Percentiles rank a stretch among this genome's conserved stretches.
Evolutionary conservation across 2,113 vertebrate species (phyloP).

Genomic region (Camelus bactrianus): DNA sequence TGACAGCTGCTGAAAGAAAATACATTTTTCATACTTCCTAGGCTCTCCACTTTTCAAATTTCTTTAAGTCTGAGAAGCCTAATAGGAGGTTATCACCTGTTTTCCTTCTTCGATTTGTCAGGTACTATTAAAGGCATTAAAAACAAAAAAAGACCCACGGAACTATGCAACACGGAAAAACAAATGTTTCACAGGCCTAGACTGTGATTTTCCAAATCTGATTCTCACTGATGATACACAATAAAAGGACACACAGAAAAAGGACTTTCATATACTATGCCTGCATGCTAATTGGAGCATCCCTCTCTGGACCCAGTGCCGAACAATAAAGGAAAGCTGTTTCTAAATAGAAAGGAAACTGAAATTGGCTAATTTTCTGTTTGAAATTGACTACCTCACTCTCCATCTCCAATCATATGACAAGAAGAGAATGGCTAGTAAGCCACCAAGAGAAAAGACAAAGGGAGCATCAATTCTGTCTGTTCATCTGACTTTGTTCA

Average conservation of each 20-base stretch:
- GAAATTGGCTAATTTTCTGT: conserved; percentile 41
- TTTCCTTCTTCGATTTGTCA: conserved; percentile 19
- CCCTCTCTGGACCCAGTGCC: neutral
- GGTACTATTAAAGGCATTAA: neutral
- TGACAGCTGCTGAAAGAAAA: conserved; percentile 64
- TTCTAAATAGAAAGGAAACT: conserved; percentile 45
- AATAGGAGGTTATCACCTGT: neutral
- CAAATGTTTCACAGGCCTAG: neutral
- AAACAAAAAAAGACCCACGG: neutral
- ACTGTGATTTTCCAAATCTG: neutral
- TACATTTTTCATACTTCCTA: conserved; percentile 9
- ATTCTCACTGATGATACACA: conserved; percentile 36
- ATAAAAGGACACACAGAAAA: neutral
- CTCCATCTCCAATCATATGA: neutral
- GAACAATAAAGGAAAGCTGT: neutral
- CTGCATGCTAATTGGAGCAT: neutral
- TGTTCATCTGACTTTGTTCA: neutral
- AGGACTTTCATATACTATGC: neutral
- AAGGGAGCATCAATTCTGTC: neutral
- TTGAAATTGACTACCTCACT: neutral
- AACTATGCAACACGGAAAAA: neutral
- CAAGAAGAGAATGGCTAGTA: neutral
- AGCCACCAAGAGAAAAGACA: neutral
- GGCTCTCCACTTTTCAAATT: conserved; percentile 31
- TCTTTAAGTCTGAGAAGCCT: conserved; percentile 1